A percentile compares a stretch with the other conserved stretches of the same genome.
Conservation (phyloP, 2,888 invertebrate species). For the Andrena minutula region DNA sequence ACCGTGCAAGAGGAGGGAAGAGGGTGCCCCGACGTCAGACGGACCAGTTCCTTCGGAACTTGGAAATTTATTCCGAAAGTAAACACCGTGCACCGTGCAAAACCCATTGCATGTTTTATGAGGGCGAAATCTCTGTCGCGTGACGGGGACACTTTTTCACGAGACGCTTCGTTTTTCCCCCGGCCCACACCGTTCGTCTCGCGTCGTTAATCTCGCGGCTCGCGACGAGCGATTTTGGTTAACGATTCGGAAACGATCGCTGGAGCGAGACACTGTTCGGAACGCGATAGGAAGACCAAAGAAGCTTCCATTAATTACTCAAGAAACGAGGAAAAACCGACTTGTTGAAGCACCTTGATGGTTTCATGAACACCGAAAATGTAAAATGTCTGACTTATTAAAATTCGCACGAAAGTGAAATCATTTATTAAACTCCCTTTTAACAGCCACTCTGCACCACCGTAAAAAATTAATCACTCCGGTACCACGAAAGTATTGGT, state of each 20-base stretch:
- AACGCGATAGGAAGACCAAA: too few species aligned
- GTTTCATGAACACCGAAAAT: too few species aligned
- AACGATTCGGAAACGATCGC: slow-evolving; percentile 53
- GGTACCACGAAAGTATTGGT: too few species aligned
- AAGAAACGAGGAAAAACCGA: too few species aligned
- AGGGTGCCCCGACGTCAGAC: slow-evolving; percentile 20
- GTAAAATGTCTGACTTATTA: too few species aligned
- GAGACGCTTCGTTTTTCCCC: background rate
- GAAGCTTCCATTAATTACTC: too few species aligned
- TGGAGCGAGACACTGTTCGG: slow-evolving; percentile 8
- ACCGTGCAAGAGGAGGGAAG: slow-evolving; percentile 29
- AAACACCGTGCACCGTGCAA: slow-evolving; percentile 40
- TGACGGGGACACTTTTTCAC: slow-evolving; percentile 21
- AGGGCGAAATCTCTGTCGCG: slow-evolving; percentile 33
- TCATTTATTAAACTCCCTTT: too few species aligned
- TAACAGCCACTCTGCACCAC: too few species aligned
- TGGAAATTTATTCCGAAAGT: slow-evolving; percentile 59
- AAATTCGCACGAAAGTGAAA: too few species aligned
- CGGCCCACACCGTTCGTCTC: slow-evolving; percentile 3
- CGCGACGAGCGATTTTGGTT: slow-evolving; percentile 44
- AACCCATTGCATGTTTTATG: slow-evolving; percentile 57
- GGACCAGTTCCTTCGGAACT: slow-evolving; percentile 39
- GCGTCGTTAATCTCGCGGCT: slow-evolving; percentile 49
- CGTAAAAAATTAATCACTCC: too few species aligned
- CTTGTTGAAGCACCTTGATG: too few species aligned